Base-by-base conservation (phyloP, 2,888 invertebrate genomes). In the Chrysina gloriosa region DNA sequence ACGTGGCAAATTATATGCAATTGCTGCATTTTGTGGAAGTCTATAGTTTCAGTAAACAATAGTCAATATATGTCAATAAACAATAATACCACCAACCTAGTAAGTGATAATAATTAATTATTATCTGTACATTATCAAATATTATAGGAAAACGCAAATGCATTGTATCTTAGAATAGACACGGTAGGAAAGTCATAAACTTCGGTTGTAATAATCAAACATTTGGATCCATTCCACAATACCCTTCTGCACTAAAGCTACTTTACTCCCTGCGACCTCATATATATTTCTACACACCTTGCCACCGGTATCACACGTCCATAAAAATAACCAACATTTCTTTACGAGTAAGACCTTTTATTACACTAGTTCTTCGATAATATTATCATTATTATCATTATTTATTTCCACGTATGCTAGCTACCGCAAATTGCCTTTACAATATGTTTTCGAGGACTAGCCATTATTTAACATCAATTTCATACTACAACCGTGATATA, bases 321-420 rank as follows among this genome's bases (percentile, higher is more conserved):
- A 31, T 52, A 52, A 52, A 31, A 52, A 52, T 52, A 7, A n/a
- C 16, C 34, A 50, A 25, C 11, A 21, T 34, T 16, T 52, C 19
- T 52, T 52, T 52, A 52, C 34, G 52, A 52, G 52, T 2, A 52
- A n/a, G 52, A 16, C 31, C n/a, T 52, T 52, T 52, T 52, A 52
- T 31, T 31, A 52, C 29, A 52, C 29, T 34, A 31, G 19, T 16
- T 11, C 34, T 7, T 52, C 19, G 31, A 31, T 9, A 1, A 3
- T 16, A 31, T 16, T 52, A 6, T 16, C 31, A 19, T 9, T 14
- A 19, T 52, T 52, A 27, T 50, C 21, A 27, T 31, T 48, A 25
- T 27, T n/a, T n/a, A 4, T n/a, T 3, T 4, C 3, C 25, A 14
- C 21, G 21, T 27, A 52, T 31, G 42, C 4, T 31, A 4, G 31